Evolutionary conservation across 2,113 vertebrate species (phyloP), one percentile per base, ranked within the genome.

Genomic region (Tretioscincus oriximinensis): DNA sequence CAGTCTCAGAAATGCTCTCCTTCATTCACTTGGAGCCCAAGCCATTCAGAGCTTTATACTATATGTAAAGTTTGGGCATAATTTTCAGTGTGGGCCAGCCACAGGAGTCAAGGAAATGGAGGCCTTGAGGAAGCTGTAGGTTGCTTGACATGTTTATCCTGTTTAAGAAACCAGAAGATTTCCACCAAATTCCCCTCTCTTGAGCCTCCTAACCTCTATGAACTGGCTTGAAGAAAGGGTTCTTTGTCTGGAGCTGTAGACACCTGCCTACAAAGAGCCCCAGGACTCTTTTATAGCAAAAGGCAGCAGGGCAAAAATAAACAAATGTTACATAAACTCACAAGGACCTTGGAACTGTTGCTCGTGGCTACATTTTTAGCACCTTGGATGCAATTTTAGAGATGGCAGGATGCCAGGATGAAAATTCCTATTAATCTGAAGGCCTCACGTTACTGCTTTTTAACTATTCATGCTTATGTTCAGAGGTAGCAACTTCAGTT

Each of bases 41-140:
- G 12, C n/a, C 14, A 24, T 41, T 41, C 35, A 41, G 35, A 41
- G 35, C 35, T 41, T 41, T 41, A 41, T 41, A 41, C 35, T 41
- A 41, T n/a, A 41, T 41, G 35, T 41, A 41, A 5, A 41, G 35
- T 41, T 5, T 65, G n/a, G 14, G 29, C 35, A 26, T 1, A 1
- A 0, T 1, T 0, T 18, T 5, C 64, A 16, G 1, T 0, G 1
- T 18, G 73, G 58, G n/a, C 29, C 58, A 10, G 41, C 8, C 12
- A 18, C 16, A 58, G 28, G 28, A 18, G 49, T 49, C 20, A 16
- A 26, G 49, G n/a, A 11, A 18, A 9, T 31, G 8, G 6, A 11
- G 31, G 73, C 58, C 5, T 7, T 26, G 16, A 14, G 58, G 58
- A n/a, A 20, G 74, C 1, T 24, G 58, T 18, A 51, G 41, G 9